These are phyloP conservation scores for Hydractinia echinata DNA, from an alignment of 30 jellyfish, hydroid and myxozoan genomes.

Conservation along the genomic window DNA sequence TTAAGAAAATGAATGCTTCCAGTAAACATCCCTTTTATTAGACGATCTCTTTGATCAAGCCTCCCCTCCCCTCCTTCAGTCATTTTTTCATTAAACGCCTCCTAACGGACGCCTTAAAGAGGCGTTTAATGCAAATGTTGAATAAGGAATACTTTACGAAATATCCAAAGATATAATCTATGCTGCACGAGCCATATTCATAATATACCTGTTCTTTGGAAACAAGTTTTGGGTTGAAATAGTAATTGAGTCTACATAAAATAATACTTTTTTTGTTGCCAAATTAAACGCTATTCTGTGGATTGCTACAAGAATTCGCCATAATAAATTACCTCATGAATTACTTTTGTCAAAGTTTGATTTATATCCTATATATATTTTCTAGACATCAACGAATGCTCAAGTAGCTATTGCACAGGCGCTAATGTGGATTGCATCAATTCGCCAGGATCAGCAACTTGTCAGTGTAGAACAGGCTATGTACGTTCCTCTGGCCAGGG, in stretches of 20 bases:
- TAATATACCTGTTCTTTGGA: too few relatives aligned
- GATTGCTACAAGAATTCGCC: too few relatives aligned
- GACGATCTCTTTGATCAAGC: background rate
- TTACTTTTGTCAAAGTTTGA: too few relatives aligned
- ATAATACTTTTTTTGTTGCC: too few relatives aligned
- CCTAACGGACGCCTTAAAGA: background rate
- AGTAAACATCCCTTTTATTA: background rate
- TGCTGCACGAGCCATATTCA: too few relatives aligned
- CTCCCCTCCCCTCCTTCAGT: background rate
- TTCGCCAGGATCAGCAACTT: background rate
- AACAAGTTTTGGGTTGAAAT: too few relatives aligned
- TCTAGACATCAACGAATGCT: background rate
- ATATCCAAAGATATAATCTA: too few relatives aligned
- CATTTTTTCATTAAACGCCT: background rate
- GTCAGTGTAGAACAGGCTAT: conserved; percentile 5
- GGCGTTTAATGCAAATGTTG: background rate
- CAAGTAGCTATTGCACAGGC: background rate
- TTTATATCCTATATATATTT: background rate
- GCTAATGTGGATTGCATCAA: background rate
- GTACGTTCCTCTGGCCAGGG: background rate
- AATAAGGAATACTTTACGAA: background rate
- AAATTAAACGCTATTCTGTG: too few relatives aligned
- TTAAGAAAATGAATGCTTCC: background rate
- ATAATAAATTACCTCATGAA: too few relatives aligned
- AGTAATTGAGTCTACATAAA: too few relatives aligned